Base-by-base conservation (phyloP, 2,888 invertebrate genomes). In the Camponotus fellah region DNA sequence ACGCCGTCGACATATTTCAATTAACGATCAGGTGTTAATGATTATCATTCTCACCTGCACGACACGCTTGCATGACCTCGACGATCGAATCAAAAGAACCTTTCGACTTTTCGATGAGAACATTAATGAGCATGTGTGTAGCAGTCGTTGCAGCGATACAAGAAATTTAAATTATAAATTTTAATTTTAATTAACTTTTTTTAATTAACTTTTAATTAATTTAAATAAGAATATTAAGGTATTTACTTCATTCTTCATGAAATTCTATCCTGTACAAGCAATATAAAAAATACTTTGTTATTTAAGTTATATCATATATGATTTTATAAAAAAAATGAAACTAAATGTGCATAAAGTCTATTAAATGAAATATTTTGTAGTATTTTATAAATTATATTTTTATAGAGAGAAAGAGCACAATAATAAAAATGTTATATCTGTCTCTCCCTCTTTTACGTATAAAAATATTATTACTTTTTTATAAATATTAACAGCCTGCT, bases 11-110 rank as follows among this genome's bases (percentile, higher is more conserved):
- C 79, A 69, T 80, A 79, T 77, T 87, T 86, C 85, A 89, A 89
- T 89, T 89, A 89, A 89, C 86, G 65, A 49, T 69, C 82, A 87
- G 83, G 77, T 85, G 87, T 86, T 85, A 83, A 89, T 86, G 79
- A 87, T 87, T 86, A 84, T 85, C 85, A 87, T 86, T 88, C 74
- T 71, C 62, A 82, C 62, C 43, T 66, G 49, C 60, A 12, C 34
- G 21, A 34, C 49, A 49, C 49, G 64, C 21, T 82, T 46, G 40
- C 26, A 40, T 26, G 56, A 26, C 9, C 64, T 9, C 46, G 17
- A 43, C 6, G n/a, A n/a, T 56, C 32, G 17, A 65, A 76, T 75
- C 43, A 17, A 49, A 62, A 43, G 12, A 17, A 26, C 21, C 62
- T 21, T 34, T 64, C 21, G 8, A 46, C 49, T 34, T 14, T 64